Base-by-base conservation (phyloP, 2,888 invertebrate genomes). In the Calephelis perditalis region DNA sequence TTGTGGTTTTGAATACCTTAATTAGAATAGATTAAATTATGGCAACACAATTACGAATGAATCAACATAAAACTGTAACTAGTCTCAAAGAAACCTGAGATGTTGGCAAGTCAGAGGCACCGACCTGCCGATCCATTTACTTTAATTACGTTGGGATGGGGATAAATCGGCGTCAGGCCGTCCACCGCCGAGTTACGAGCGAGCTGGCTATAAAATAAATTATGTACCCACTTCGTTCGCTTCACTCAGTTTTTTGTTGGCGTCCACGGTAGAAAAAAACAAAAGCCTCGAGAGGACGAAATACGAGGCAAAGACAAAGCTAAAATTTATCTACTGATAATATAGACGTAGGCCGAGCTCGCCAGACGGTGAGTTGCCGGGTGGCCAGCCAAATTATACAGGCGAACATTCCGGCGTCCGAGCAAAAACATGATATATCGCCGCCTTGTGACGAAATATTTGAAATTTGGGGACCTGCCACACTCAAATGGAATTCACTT, bases 251-350 rank as follows among this genome's bases (percentile, higher is more conserved):
- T 90, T 90, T 90, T 90, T 88, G 87, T 89, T 81, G 81, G 81
- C 82, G 76, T 79, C 81, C 83, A 78, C 77, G 76, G 80, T 78
- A 78, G 81, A 81, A 84, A 83, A 82, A 82, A 82, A 85, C 81
- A 86, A 89, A 88, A 85, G 86, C 84, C 84, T 86, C 80, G 81
- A 84, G 85, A 87, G 86, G 86, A 88, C 90, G 88, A 89, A 87
- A 88, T 89, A 88, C 86, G 88, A 89, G 83, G 85, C 88, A 89
- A 89, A 90, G 90, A 90, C 90, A 89, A 88, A 87, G 88, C 86
- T 86, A 82, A 84, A 89, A 90, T 88, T 88, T 90, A 90, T 90
- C 89, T 89, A 90, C 89, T 88, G 90, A 90, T 90, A 89, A 90
- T 90, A 87, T 90, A 90, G 90, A 89, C 88, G 88, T 88, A 87